Conservation (phyloP, 2,888 invertebrate species). For the Ferrisia virgata region DNA sequence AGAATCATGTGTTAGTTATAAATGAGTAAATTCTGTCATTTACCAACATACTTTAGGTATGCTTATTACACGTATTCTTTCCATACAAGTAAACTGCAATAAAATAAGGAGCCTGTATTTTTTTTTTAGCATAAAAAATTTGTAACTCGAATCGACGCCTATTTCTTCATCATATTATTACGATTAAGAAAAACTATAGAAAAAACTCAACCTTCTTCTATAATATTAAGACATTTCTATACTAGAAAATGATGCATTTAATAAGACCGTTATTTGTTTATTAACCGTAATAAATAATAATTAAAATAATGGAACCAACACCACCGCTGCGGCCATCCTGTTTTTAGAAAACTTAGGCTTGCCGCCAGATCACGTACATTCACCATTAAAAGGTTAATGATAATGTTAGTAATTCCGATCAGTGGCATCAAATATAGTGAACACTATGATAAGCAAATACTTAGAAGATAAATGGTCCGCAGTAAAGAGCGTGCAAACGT, state of each 20-base stretch:
- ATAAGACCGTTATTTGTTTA: slow-evolving; percentile 6
- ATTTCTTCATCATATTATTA: too few relatives aligned
- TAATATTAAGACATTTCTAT: slow-evolving; percentile 16
- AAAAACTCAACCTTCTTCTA: neutral
- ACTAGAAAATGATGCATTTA: neutral
- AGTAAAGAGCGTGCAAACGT: neutral
- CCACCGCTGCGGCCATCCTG: too few relatives aligned
- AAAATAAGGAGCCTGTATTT: too few relatives aligned
- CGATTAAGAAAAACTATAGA: too few relatives aligned
- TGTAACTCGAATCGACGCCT: too few relatives aligned
- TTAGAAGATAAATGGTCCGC: neutral
- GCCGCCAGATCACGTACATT: slow-evolving; percentile 22
- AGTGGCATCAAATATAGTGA: slow-evolving; percentile 25
- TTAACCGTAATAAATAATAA: slow-evolving; percentile 23
- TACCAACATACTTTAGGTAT: neutral
- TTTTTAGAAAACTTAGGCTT: slow-evolving; percentile 6
- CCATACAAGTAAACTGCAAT: too few relatives aligned
- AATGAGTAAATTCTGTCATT: neutral
- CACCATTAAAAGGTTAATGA: slow-evolving; percentile 27
- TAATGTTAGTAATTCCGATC: slow-evolving; percentile 23
- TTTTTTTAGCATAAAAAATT: too few relatives aligned
- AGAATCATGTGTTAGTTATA: neutral
- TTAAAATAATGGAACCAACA: slow-evolving; percentile 22
- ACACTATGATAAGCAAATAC: slow-evolving; percentile 30
- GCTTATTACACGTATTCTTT: too few relatives aligned